Evolutionary conservation across 1,140 invertebrate genomes (phyloP).

Genomic region (Dufourea novaeangliae): DNA sequence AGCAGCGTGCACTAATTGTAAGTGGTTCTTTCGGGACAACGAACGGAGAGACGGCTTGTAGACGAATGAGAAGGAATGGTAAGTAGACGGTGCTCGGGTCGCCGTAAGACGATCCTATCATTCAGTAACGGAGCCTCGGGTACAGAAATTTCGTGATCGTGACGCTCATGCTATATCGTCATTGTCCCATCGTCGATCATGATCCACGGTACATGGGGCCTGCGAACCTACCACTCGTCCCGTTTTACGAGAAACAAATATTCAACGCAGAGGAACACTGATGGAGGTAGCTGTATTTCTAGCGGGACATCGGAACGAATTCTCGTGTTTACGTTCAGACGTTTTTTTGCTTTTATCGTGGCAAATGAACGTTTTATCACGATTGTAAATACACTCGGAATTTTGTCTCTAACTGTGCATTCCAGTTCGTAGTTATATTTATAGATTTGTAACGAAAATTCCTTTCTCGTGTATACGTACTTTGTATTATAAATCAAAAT

Average conservation of each 20-base stretch:
- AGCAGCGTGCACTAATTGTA: conserved; percentile 61
- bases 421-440: too few species aligned
- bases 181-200: conserved; percentile 68
- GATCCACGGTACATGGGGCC: conserved; percentile 65
- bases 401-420: too few species aligned
- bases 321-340: not conserved
- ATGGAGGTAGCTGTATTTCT: not conserved
- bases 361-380: too few species aligned
- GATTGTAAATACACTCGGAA: too few species aligned
- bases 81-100: conserved; percentile 61
- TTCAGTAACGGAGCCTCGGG: conserved; percentile 73
- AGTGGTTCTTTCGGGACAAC: conserved; percentile 65
- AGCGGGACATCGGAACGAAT: conserved; percentile 3
- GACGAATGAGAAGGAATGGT: conserved; percentile 60
- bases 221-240: conserved; percentile 63
- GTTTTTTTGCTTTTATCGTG: not conserved
- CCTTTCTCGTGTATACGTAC: too few species aligned
- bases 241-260: conserved; percentile 64
- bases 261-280: conserved; percentile 38
- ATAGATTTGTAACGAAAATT: too few species aligned
- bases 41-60: conserved; percentile 34
- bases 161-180: conserved; percentile 66
- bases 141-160: conserved; percentile 76
- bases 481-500: too few species aligned
- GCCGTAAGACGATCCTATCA: conserved; percentile 74